These are phyloP conservation scores for Ursus arctos DNA, from an alignment of 2,113 vertebrate species.

Conservation along the genomic window DNA sequence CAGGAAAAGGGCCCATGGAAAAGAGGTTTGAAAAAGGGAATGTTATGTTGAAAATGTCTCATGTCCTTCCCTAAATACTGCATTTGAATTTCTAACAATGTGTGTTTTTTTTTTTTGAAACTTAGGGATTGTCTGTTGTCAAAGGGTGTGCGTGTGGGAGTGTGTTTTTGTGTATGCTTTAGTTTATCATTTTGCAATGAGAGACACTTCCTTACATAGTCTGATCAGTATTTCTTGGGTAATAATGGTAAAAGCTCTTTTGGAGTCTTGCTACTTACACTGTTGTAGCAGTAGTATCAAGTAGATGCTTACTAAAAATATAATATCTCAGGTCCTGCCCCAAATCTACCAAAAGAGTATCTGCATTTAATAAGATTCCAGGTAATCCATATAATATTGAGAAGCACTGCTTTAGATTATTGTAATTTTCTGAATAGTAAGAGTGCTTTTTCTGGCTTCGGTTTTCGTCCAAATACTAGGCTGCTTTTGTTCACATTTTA, in stretches of 20 bases:
- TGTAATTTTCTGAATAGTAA: neutral
- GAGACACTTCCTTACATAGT: neutral
- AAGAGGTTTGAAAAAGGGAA: neutral
- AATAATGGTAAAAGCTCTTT: neutral
- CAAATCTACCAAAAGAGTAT: neutral
- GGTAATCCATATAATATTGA: neutral
- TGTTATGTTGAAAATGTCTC: neutral
- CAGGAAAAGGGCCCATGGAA: neutral
- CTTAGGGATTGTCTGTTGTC: neutral
- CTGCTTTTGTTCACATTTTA: conserved; percentile 18
- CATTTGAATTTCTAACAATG: neutral
- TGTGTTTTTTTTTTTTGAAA: neutral
- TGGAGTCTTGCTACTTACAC: neutral
- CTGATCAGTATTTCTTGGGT: neutral
- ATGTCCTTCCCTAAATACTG: neutral
- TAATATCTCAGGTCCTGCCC: neutral
- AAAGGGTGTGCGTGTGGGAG: neutral
- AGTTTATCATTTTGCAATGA: neutral
- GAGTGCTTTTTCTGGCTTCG: neutral
- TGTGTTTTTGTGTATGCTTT: neutral
- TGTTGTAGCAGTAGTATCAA: neutral
- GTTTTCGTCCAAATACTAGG: neutral
- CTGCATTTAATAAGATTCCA: neutral
- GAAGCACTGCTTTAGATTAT: conserved; percentile 13
- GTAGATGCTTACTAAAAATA: neutral